Evolutionary conservation across 2,113 vertebrate genomes (phyloP).

Genomic region (Carlito syrichta): DNA sequence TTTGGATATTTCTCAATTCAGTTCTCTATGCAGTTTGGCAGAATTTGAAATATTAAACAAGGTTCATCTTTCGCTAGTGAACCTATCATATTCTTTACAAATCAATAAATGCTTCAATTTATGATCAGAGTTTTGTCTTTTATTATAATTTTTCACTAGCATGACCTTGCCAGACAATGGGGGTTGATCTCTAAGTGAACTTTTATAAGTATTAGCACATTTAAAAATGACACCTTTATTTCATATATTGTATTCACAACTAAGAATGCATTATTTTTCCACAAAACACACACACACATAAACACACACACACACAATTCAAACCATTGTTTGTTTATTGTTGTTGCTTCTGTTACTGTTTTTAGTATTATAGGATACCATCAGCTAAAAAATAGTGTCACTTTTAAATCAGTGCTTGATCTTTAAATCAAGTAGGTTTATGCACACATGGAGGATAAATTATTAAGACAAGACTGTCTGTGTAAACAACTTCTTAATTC

Average conservation of each 20-base stretch:
- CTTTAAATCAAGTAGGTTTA: neutral
- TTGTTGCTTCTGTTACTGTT: neutral
- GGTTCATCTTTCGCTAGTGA: neutral
- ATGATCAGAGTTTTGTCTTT: neutral
- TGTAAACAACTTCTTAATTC: neutral
- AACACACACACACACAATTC: neutral
- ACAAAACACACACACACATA: neutral
- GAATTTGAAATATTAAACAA: neutral
- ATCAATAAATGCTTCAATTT: neutral
- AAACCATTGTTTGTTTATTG: neutral
- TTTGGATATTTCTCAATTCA: neutral
- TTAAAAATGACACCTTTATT: neutral
- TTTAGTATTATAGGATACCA: neutral
- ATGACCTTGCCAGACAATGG: neutral
- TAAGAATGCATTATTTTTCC: neutral
- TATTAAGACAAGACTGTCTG: neutral
- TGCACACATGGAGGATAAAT: neutral
- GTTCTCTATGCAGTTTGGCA: neutral
- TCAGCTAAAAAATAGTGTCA: neutral
- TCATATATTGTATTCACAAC: neutral
- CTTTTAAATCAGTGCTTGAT: neutral
- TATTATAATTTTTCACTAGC: neutral
- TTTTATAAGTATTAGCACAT: neutral
- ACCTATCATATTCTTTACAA: neutral
- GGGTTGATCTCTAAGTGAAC: neutral